A percentile compares a stretch with the other conserved stretches of the same genome.
phyloP scores from a whole-genome alignment of 2,888 invertebrate genomes.

The Aphelenchoides bicaudatus region DNA sequence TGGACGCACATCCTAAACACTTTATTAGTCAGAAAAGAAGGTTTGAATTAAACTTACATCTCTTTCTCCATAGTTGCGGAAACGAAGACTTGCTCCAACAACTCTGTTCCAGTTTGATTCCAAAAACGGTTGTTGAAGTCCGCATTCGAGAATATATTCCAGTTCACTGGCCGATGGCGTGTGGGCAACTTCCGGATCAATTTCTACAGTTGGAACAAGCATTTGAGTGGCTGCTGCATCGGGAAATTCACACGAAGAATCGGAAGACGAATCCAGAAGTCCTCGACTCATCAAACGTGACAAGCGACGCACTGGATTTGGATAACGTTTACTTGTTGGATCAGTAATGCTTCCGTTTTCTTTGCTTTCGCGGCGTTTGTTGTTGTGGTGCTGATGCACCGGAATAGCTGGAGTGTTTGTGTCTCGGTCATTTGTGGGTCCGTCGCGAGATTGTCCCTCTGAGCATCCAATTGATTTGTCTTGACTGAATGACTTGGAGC shows the following conservation, averaged over 20 bases:
- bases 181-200: constrained; percentile 16
- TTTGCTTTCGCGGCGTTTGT: constrained; percentile 3
- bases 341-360: constrained; percentile 22
- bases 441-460: constrained; percentile 11
- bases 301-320: constrained; percentile 11
- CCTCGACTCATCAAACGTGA: constrained; percentile 14
- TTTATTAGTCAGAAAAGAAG: constrained; percentile 12
- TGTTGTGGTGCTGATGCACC: no score
- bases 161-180: constrained; percentile 15
- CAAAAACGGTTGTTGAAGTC: constrained; percentile 24
- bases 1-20: constrained; percentile 21
- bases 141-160: constrained; percentile 17
- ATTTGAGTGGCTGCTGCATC: no score
- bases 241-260: not conserved
- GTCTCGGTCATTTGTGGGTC: constrained; percentile 5
- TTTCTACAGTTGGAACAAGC: not conserved
- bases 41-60: not conserved
- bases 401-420: constrained; percentile 10
- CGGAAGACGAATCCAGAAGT: constrained; percentile 14
- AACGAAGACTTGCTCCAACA: constrained; percentile 42
- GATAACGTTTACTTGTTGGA: constrained; percentile 13
- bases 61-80: constrained; percentile 31
- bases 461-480: constrained; percentile 43
- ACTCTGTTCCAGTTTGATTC: constrained; percentile 40
- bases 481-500: constrained; percentile 51